Evolutionary conservation across 2,888 invertebrate species (phyloP).

Genomic region (Hemaris fuciformis): DNA sequence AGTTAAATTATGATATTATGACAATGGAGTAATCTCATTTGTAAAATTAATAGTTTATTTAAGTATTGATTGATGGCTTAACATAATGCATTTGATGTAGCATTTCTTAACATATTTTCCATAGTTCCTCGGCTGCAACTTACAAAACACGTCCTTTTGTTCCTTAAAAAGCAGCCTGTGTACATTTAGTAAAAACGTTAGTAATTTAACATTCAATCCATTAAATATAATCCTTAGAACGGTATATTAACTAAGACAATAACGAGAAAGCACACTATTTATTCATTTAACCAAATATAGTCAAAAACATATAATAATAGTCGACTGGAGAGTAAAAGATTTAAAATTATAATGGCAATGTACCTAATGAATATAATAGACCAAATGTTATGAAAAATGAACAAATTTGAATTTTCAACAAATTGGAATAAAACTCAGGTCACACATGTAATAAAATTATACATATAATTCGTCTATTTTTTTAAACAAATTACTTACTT

Average conservation of each 20-base stretch:
- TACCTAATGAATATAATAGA: neutral
- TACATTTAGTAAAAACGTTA: neutral
- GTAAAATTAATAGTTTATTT: neutral
- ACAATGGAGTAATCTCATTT: neutral
- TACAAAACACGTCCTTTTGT: neutral
- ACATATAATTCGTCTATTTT: no score
- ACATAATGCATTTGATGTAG: neutral
- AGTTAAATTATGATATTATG: neutral
- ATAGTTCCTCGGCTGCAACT: neutral
- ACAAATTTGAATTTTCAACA: neutral
- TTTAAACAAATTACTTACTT: neutral
- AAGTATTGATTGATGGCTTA: neutral
- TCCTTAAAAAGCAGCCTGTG: neutral
- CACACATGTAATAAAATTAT: no score
- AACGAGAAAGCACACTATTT: neutral
- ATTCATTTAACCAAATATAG: neutral
- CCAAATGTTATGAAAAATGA: neutral
- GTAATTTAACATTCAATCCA: neutral
- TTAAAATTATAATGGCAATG: neutral
- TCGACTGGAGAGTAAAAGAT: neutral
- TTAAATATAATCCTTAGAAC: neutral
- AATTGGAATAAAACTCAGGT: no score
- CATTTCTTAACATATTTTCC: neutral
- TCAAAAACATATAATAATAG: neutral
- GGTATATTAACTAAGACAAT: constrained; percentile 4